Conservation (phyloP, 2,113 vertebrate species). For the Anarrhichthys ocellatus region DNA sequence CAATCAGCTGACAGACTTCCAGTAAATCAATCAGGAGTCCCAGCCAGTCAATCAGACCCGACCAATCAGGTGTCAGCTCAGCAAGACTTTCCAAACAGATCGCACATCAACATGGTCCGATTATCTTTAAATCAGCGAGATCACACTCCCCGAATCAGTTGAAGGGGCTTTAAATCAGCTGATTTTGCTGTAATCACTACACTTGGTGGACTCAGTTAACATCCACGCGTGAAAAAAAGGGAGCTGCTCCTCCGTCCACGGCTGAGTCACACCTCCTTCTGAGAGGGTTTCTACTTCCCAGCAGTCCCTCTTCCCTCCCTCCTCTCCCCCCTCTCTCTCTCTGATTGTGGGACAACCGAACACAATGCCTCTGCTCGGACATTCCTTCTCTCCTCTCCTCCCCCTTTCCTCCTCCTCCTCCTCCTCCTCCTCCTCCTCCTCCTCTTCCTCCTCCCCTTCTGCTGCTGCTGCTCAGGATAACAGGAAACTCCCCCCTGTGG, state of each 20-base stretch:
- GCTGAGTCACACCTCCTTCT: conserved; percentile 61
- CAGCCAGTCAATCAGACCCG: too few relatives aligned
- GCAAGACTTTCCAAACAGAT: neutral
- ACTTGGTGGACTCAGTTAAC: neutral
- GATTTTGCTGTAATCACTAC: neutral
- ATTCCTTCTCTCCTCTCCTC: conserved; percentile 68
- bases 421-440: conserved; percentile 51
- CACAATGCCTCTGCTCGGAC: conserved; percentile 50
- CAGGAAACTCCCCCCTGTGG: conserved; percentile 58
- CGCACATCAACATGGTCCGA: too few relatives aligned
- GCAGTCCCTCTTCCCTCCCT: conserved; percentile 25
- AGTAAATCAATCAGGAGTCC: neutral
- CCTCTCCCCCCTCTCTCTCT: conserved; percentile 10
- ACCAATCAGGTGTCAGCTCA: neutral
- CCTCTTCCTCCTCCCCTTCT: conserved; percentile 49
- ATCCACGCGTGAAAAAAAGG: neutral
- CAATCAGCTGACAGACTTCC: neutral
- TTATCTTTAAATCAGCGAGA: neutral
- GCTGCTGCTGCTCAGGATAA: conserved; percentile 19
- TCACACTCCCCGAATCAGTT: neutral
- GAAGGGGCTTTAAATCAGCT: neutral
- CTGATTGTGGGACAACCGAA: conserved; percentile 22
- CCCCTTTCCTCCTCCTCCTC: conserved; percentile 55
- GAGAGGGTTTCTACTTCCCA: conserved; percentile 46
- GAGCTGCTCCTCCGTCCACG: conserved; percentile 29